Evolutionary conservation across 2,888 invertebrate species (phyloP), one percentile per base, ranked within the genome.

Genomic region (Stenichneumon culpator): DNA sequence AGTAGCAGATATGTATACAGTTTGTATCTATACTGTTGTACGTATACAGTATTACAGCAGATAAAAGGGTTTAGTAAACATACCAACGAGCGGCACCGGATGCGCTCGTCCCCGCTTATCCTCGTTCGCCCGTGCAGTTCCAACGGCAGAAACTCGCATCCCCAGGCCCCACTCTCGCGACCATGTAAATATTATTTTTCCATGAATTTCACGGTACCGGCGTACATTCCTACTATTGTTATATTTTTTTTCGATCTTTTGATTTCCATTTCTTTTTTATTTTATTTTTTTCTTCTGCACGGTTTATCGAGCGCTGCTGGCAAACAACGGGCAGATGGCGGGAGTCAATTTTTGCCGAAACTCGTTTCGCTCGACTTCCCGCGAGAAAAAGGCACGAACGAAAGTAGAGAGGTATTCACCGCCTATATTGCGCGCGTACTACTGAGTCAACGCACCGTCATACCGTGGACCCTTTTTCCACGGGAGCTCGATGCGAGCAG

Each of bases 1-100:
- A 70, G 44, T 39, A 54, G 36, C 65, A 69, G 47, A 78, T 74
- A 75, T 79, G 70, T 52, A 52, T n/a, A 39, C 3, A 39, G 65
- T 79, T 57, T 65, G 47, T 84, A 73, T 52, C 47, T 44, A 14
- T 25, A 9, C 22, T 16, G 67, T 60, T 68, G 52, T 75, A 32
- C 36, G 57, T 52, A 70, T 39, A 44, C 14, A 50, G 70, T 68
- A 85, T 85, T 75, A 77, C 36, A 52, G 67, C 72, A 50, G 70
- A 70, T 63, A 60, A 72, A 85, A 85, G 79, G 79, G 72, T 79
- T 85, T 67, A 73, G 72, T 77, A 85, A 85, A 85, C 72, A 79
- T 72, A 77, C 68, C 50, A 22, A 81, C 75, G 65, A 72, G 32
- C 67, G 44, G 77, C 25, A 5, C 25, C 72, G 72, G 60, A 77